Conservation (phyloP, 2,113 vertebrate genomes). For the Elachura formosa region DNA sequence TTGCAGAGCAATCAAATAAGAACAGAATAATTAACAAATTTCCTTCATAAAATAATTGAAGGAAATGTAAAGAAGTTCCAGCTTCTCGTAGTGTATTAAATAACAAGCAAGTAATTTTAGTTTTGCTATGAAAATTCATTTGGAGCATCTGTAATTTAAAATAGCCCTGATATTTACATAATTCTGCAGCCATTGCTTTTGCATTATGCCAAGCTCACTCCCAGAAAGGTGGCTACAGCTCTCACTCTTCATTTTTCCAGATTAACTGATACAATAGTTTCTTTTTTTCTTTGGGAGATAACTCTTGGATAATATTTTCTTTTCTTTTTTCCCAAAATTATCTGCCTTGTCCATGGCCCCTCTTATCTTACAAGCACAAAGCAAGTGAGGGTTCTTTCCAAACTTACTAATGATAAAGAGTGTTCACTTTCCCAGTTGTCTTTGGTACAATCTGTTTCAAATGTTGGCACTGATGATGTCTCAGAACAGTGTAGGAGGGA, state of each 20-base stretch:
- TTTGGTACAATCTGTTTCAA: slow-evolving; percentile 58
- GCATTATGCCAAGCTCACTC: not conserved
- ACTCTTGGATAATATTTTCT: too few species aligned
- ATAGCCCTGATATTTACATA: not conserved
- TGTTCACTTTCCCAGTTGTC: slow-evolving; percentile 1
- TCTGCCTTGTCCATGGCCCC: not conserved
- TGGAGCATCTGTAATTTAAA: not conserved
- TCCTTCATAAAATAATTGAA: not conserved
- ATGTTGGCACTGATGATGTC: slow-evolving; percentile 23
- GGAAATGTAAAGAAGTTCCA: not conserved
- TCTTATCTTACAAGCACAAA: not conserved
- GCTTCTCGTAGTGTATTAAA: not conserved
- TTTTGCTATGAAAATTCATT: not conserved
- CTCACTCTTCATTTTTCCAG: not conserved
- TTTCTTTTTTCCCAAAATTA: not conserved
- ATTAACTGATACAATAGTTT: not conserved
- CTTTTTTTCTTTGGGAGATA: not conserved
- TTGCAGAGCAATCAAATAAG: not conserved
- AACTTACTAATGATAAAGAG: slow-evolving; percentile 11
- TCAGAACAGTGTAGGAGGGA: slow-evolving; percentile 63
- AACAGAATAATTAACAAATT: not conserved
- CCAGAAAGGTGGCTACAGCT: not conserved
- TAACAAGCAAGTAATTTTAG: not conserved
- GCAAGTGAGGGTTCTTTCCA: not conserved
- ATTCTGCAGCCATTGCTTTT: not conserved